These are phyloP conservation scores for Distichodus sexfasciatus DNA, from an alignment of 2,797 vertebrate species.

Conservation along the genomic window DNA sequence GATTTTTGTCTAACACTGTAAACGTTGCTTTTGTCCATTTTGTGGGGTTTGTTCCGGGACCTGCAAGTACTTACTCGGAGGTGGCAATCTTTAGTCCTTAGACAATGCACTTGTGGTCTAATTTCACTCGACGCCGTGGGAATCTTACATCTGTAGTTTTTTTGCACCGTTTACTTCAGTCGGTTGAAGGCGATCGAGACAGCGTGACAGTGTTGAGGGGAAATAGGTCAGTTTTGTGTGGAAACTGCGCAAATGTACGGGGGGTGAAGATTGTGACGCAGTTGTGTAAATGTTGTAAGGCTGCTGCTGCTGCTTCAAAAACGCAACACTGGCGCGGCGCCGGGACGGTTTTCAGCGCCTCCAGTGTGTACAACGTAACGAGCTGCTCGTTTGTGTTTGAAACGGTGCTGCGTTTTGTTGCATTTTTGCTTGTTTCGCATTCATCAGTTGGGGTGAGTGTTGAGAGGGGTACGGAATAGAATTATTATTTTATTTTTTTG, in stretches of 20 bases:
- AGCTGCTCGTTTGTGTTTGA: neutral
- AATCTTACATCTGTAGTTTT: constrained; percentile 1
- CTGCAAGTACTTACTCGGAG: constrained; percentile 1
- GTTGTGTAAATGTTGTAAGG: constrained; percentile 77
- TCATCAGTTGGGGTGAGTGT: constrained; percentile 72
- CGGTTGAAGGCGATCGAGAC: neutral
- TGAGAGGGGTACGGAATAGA: constrained; percentile 70
- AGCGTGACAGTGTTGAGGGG: constrained; percentile 30
- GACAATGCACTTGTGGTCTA: constrained; percentile 42
- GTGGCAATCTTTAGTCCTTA: constrained; percentile 24
- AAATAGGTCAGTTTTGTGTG: constrained; percentile 61
- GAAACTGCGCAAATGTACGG: constrained; percentile 68
- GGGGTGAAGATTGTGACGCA: constrained; percentile 83
- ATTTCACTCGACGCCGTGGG: constrained; percentile 28
- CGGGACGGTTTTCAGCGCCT: too few relatives aligned
- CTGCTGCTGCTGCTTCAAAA: too few relatives aligned
- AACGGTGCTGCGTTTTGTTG: constrained; percentile 40
- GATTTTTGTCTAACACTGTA: neutral
- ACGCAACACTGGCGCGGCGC: too few relatives aligned
- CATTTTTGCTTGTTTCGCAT: constrained; percentile 65
- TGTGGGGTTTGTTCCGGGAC: too few relatives aligned
- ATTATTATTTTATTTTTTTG: too few relatives aligned
- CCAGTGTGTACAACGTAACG: neutral
- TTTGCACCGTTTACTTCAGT: neutral
- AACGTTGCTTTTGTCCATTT: constrained; percentile 1